These are phyloP conservation scores for Nestor notabilis DNA, from an alignment of 2,113 vertebrate species.

Conservation along the genomic window DNA sequence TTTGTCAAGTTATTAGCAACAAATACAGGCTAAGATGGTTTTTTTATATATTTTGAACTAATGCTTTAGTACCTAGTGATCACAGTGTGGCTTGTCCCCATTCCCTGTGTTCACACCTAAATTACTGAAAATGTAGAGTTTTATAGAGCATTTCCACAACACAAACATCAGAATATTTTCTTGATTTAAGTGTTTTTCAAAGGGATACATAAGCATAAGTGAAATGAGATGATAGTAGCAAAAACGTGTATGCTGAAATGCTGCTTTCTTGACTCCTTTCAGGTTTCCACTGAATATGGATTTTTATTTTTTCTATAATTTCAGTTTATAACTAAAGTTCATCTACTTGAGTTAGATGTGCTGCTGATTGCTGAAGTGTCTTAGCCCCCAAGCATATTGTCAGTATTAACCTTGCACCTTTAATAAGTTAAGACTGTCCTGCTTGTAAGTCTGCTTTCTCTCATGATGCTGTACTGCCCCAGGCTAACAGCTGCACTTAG, in stretches of 20 bases:
- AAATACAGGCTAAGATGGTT: neutral
- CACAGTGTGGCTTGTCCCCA: neutral
- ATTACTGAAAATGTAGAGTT: neutral
- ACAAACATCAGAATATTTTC: neutral
- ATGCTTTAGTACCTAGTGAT: neutral
- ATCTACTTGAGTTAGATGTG: neutral
- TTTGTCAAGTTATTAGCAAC: neutral
- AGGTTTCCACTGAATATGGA: neutral
- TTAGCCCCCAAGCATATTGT: neutral
- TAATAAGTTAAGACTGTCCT: neutral
- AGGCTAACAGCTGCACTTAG: neutral
- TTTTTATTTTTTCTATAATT: neutral
- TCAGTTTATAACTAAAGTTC: neutral
- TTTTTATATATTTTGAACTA: neutral
- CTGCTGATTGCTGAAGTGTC: neutral
- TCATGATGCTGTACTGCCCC: neutral
- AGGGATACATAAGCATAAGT: accelerated
- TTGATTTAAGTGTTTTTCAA: neutral
- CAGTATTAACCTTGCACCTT: neutral
- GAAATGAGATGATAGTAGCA: neutral
- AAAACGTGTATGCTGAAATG: neutral
- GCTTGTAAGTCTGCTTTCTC: neutral
- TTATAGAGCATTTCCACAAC: neutral
- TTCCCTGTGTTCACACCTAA: neutral
- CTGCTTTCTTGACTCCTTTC: neutral